Base-by-base conservation (phyloP, 1,140 invertebrate genomes). In the Lucilia sericata region DNA sequence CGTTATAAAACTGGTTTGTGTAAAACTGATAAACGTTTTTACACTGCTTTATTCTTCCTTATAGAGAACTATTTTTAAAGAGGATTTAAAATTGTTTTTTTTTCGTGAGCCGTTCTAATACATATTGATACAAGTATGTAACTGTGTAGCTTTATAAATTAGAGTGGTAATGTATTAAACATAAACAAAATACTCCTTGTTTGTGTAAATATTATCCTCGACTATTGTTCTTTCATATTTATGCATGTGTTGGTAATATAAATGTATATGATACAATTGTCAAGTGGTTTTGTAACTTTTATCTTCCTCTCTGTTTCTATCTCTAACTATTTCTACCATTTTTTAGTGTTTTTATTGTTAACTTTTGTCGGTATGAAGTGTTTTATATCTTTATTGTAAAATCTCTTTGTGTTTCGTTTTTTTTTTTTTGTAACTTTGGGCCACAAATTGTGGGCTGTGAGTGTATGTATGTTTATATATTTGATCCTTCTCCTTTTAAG, bases 331-430 rank as follows among this genome's bases (percentile, higher is more conserved):
- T 30, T 70, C 65, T 70, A 7, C 21, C 65, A 70, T 21, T 70
- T 70, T 17, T 8, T 70, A 70, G 7, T 70, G n/a, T 60, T 60
- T 60, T 60, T 60, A 60, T 60, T 60, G 55, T 60, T 60, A n/a
- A 60, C n/a, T 60, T 19, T 70, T 70, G 65, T 70, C n/a, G 65
- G n/a, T 25, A 70, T 60, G n/a, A 60, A 60, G 55, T 60, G n/a
- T 60, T 60, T n/a, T 60, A 25, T 70, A 70, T 70, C 65, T 70
- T 70, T 70, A 21, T 70, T 70, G n/a, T 70, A 12, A 9, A 30
- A 70, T 70, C 19, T 70, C 5, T 70, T 70, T 21, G 55, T 17
- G 13, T 42, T 42, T 30, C 3, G 25, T 30, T 30, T 30, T 30
- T 30, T 30, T 30, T 30, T 30, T 30, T 42, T 7, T 60, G 17